These are phyloP conservation scores for Hipparchia semele DNA, from an alignment of 2,888 invertebrate species.

Conservation along the genomic window DNA sequence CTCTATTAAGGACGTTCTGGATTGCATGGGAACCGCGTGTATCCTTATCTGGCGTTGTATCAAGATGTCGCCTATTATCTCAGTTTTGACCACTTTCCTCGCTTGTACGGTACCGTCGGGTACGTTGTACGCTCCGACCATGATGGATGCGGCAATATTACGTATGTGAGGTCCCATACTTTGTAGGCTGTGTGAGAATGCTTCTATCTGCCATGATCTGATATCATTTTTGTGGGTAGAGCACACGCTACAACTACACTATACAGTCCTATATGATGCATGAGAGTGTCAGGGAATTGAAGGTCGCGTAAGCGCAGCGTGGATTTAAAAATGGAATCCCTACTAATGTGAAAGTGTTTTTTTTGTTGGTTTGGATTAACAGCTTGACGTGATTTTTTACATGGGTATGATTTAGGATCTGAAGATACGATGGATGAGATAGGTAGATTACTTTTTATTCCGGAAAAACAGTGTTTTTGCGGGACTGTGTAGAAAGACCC, in stretches of 20 bases:
- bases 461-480: too few species aligned
- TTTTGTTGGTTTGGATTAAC: too few species aligned
- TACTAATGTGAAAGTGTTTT: neutral
- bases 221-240: conserved; percentile 12
- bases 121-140: conserved; percentile 69
- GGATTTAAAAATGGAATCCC: neutral
- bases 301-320: neutral
- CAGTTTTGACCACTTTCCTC: conserved; percentile 73
- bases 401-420: too few species aligned
- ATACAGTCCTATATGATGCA: conserved; percentile 12
- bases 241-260: neutral
- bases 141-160: conserved; percentile 74
- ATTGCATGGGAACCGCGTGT: conserved; percentile 74
- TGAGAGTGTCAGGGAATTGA: neutral
- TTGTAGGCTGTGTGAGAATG: conserved; percentile 38
- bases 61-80: conserved; percentile 81
- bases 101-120: conserved; percentile 72
- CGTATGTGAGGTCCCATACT: conserved; percentile 49
- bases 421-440: too few species aligned
- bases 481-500: too few species aligned
- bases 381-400: too few species aligned
- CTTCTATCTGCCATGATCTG: conserved; percentile 31
- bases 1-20: conserved; percentile 55
- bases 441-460: too few species aligned
- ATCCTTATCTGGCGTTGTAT: conserved; percentile 78